Conservation (phyloP, 2,888 invertebrate species). For the Tupiocoris notatus region DNA sequence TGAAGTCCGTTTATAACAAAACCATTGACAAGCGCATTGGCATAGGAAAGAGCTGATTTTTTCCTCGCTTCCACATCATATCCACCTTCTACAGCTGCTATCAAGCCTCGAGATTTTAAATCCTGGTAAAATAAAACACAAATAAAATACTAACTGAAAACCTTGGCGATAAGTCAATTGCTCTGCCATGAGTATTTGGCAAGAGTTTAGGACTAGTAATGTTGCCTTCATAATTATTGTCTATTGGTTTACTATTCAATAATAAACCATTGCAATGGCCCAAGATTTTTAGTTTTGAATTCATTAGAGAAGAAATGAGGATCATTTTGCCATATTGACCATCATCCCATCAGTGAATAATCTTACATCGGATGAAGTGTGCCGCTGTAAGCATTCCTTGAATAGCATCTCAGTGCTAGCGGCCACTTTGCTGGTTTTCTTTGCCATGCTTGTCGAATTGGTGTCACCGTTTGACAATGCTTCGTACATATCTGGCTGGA, state of each 20-base stretch:
- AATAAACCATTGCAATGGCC: no score
- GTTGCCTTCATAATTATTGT: no score
- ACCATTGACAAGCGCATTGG: constrained; percentile 63
- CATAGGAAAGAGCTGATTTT: constrained; percentile 63
- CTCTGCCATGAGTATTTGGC: no score
- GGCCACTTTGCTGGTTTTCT: constrained; percentile 37
- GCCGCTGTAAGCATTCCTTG: constrained; percentile 66
- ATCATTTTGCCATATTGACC: no score
- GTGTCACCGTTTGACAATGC: constrained; percentile 78
- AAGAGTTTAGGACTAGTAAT: no score
- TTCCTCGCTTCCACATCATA: constrained; percentile 65
- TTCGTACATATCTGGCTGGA: constrained; percentile 79
- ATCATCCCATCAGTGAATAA: no score
- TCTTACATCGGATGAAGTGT: constrained; percentile 52
- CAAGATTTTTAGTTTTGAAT: no score
- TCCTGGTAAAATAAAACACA: constrained; percentile 51
- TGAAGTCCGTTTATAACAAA: constrained; percentile 81
- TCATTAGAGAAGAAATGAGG: no score
- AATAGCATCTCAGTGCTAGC: constrained; percentile 62
- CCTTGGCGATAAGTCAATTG: no score
- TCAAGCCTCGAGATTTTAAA: constrained; percentile 57
- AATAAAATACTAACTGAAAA: constrained; percentile 26
- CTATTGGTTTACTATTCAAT: no score
- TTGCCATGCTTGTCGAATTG: constrained; percentile 60
- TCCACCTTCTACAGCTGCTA: constrained; percentile 76